Evolutionary conservation across 2,113 vertebrate genomes (phyloP).

Genomic region (Garra rufa): DNA sequence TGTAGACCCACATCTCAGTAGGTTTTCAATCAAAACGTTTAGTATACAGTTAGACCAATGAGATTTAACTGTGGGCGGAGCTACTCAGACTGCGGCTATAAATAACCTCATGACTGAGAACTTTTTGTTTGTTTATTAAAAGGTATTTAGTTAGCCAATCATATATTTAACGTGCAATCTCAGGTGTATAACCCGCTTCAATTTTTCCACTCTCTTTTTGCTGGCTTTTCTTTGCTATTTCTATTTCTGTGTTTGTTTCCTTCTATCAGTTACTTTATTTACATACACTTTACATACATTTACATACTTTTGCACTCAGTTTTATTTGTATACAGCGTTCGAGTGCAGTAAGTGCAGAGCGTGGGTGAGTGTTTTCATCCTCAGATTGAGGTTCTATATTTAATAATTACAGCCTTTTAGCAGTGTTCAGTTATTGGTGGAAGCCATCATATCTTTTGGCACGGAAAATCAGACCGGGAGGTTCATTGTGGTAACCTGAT

Average conservation of each 20-base stretch:
- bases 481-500: not conserved
- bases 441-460: not conserved
- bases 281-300: constrained; percentile 11
- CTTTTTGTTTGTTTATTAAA: not conserved
- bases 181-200: not conserved
- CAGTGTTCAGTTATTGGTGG: not conserved
- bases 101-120: not conserved
- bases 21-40: not conserved
- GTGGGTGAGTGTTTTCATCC: not conserved
- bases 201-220: not conserved
- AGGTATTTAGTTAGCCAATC: not conserved
- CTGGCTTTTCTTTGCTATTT: not conserved
- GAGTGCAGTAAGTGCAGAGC: not conserved
- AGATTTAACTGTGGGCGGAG: not conserved
- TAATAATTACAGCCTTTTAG: not conserved
- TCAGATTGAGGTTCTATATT: constrained; percentile 3
- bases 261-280: not conserved
- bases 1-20: not conserved
- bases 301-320: constrained; percentile 1
- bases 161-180: not conserved
- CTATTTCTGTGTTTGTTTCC: not conserved
- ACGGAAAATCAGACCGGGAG: not conserved
- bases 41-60: not conserved
- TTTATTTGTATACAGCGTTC: not conserved
- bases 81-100: not conserved